These are phyloP conservation scores for Lasioglossum baleicum DNA, from an alignment of 1,140 invertebrate genomes.

Conservation along the genomic window DNA sequence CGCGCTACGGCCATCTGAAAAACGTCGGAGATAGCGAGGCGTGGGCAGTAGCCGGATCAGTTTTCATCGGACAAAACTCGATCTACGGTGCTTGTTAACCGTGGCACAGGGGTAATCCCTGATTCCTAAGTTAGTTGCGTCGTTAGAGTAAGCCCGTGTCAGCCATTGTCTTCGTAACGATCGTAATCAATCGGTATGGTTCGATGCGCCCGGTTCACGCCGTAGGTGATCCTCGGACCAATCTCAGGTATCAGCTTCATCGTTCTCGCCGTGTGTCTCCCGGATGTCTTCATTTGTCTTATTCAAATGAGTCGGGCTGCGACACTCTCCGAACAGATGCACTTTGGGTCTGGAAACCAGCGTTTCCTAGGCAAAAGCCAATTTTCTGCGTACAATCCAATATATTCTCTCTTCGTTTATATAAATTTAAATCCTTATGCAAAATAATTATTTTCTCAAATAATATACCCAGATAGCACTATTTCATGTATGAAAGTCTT, in stretches of 20 bases:
- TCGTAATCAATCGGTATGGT: conserved; percentile 71
- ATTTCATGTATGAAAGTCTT: too few relatives aligned
- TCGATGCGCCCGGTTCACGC: conserved; percentile 55
- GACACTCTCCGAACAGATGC: conserved; percentile 25
- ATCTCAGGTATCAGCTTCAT: conserved; percentile 56
- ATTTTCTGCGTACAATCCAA: too few relatives aligned
- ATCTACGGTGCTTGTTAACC: conserved; percentile 57
- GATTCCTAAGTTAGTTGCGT: conserved; percentile 57
- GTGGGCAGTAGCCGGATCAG: conserved; percentile 61
- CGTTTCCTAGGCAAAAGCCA: too few relatives aligned
- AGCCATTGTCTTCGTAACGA: conserved; percentile 73
- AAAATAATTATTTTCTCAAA: too few relatives aligned
- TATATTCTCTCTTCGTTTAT: too few relatives aligned
- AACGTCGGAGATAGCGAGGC: conserved; percentile 36
- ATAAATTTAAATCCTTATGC: too few relatives aligned
- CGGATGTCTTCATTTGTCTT: conserved; percentile 74
- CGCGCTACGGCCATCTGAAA: conserved; percentile 25
- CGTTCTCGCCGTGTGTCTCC: conserved; percentile 52
- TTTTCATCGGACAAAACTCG: conserved; percentile 62
- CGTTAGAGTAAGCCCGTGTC: conserved; percentile 65
- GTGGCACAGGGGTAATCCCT: conserved; percentile 53
- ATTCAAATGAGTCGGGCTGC: conserved; percentile 68
- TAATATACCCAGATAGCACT: too few relatives aligned
- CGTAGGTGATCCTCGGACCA: conserved; percentile 56
- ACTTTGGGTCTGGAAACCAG: too few relatives aligned